A percentile compares a stretch with the other conserved stretches of the same genome.
phyloP scores from a whole-genome alignment of 2,888 invertebrate species.

The Melipona beecheii region DNA sequence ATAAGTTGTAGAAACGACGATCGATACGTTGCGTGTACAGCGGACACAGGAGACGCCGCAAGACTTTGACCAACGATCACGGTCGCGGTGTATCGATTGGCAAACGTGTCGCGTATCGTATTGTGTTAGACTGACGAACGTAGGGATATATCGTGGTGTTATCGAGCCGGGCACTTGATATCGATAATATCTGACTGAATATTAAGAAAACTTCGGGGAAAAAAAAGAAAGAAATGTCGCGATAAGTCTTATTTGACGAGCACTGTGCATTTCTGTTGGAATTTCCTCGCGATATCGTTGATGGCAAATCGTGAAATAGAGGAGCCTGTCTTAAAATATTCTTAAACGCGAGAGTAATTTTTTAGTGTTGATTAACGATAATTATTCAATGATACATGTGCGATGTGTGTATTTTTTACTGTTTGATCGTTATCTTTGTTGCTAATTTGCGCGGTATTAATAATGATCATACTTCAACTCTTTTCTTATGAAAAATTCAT shows the following conservation, averaged over 20 bases:
- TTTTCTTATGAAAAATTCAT: neutral
- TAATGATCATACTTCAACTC: neutral
- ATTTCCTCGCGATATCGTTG: neutral
- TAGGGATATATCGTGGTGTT: neutral
- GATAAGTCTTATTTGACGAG: conserved; percentile 5
- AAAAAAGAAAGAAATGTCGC: neutral
- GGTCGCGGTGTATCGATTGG: conserved; percentile 13
- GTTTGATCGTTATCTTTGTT: neutral
- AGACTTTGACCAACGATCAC: conserved; percentile 1
- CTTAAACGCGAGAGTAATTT: neutral
- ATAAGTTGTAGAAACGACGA: no score
- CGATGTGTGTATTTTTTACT: neutral
- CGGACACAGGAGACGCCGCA: neutral
- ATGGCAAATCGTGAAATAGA: neutral
- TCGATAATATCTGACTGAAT: conserved; percentile 31
- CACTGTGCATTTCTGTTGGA: no score
- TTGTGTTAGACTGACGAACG: neutral
- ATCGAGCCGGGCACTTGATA: conserved; percentile 9
- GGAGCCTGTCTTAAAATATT: neutral
- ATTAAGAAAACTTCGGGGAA: neutral
- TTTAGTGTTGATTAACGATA: neutral
- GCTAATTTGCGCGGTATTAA: neutral
- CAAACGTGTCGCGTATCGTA: conserved; percentile 6
- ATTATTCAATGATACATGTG: neutral
- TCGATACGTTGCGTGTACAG: no score